Evolutionary conservation across 35 echinoderm and acorn worm genomes (phyloP), one percentile per base, ranked within the genome.

Genomic region (Acanthaster planci): DNA sequence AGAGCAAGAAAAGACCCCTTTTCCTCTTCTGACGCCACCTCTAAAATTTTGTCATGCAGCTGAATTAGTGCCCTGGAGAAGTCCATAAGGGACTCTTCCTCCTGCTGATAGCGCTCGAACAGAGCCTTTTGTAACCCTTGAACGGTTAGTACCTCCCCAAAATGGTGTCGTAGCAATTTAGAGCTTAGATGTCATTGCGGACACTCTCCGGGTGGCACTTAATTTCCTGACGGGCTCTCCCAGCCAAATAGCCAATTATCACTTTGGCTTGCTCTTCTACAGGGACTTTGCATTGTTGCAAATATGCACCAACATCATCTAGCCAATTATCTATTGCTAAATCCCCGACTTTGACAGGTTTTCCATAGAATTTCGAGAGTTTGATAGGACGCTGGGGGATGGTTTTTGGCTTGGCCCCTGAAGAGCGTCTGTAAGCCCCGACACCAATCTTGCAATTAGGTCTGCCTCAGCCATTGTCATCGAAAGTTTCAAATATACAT

Each of bases 61-160:
- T 31, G 27, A 12, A 77, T 31, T 12, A 77, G 75, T 16, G 75
- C 14, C 12, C 75, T 12, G 1, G 29, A 77, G 34, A 77, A 77
- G 34, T 77, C 75, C 75, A 77, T 77, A 35, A 77, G 37, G 37
- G 75, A 77, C 34, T 77, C 75, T 1, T 77, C 75, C 0, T 77
- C 75, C 29, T 27, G 21, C 34, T 77, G 75, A 12, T 27, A 31
- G 21, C 75, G 14, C 34, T 77, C 75, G 34, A 35, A 77, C 14
- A 77, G 75, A 31, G 75, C 75, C 12, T 77, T 77, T 27, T 77
- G 75, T 15, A 77, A 27, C 0, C 19, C 0, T 27, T 77, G 54
- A 18, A 57, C 54, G 16, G 54, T 18, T 22, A 18, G 15, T 22
- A 18, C 54, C 23, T 15, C 54, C 54, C 54, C 54, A 57, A 57